Conservation (phyloP, 2,888 invertebrate genomes). For the Poecilus cupreus region DNA sequence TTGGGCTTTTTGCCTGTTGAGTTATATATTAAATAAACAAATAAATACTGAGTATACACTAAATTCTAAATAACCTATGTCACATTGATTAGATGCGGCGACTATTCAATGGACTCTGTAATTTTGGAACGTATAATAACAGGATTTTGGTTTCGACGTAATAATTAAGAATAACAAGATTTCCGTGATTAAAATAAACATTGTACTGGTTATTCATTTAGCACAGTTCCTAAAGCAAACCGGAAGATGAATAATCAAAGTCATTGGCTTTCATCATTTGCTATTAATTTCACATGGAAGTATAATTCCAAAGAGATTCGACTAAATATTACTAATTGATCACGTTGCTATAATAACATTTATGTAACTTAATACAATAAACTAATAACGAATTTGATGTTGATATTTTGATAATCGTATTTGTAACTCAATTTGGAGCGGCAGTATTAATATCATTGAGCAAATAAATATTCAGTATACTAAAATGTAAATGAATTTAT, state of each 20-base stretch:
- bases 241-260: neutral
- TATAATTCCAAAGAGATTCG: neutral
- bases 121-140: neutral
- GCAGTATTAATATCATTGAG: slow-evolving; percentile 29
- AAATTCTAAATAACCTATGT: neutral
- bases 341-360: slow-evolving; percentile 28
- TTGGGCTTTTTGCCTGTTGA: too few relatives aligned
- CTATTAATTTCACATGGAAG: neutral
- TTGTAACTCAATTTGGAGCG: neutral
- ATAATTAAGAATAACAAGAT: neutral
- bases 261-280: slow-evolving; percentile 5
- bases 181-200: neutral
- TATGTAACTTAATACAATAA: slow-evolving; percentile 6
- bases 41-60: too few relatives aligned
- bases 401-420: slow-evolving; percentile 32
- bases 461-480: slow-evolving; percentile 6
- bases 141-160: neutral
- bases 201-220: neutral
- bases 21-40: too few relatives aligned
- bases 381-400: slow-evolving; percentile 7
- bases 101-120: neutral
- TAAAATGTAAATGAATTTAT: slow-evolving; percentile 30
- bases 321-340: slow-evolving; percentile 16
- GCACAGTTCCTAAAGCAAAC: neutral
- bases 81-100: neutral